phyloP scores from a whole-genome alignment of 2,113 vertebrate genomes.

The Rhinichthys klamathensis region DNA sequence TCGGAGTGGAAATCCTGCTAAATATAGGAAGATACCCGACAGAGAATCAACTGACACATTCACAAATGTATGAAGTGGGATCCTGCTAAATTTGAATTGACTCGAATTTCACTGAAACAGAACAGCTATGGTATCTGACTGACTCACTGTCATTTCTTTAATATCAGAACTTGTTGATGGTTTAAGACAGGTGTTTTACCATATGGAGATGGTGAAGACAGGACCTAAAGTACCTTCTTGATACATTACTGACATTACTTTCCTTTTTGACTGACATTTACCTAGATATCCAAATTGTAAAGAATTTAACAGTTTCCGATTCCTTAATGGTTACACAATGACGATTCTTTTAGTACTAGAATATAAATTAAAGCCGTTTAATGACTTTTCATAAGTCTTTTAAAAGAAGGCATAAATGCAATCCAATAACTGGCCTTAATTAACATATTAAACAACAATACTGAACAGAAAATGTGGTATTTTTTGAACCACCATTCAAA shows the following conservation, averaged over 20 bases:
- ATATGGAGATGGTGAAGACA: background rate
- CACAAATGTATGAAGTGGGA: background rate
- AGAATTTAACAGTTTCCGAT: background rate
- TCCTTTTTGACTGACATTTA: background rate
- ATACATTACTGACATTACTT: background rate
- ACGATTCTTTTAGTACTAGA: background rate
- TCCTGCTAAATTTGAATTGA: background rate
- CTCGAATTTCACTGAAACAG: background rate
- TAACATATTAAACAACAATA: background rate
- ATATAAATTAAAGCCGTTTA: background rate
- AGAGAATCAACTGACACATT: constrained; percentile 18
- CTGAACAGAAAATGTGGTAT: background rate
- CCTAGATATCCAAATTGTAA: background rate
- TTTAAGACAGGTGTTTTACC: background rate
- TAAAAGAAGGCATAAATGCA: background rate
- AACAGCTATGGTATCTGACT: background rate
- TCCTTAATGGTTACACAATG: background rate
- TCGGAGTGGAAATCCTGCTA: background rate
- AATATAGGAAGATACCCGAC: background rate
- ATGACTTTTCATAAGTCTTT: background rate
- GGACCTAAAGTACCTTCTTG: too few relatives aligned
- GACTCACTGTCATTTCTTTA: background rate
- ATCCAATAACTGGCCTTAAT: background rate
- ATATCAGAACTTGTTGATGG: background rate
- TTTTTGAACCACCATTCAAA: too few relatives aligned